Conservation (phyloP, 2,888 invertebrate genomes). For the Blera fallax region DNA sequence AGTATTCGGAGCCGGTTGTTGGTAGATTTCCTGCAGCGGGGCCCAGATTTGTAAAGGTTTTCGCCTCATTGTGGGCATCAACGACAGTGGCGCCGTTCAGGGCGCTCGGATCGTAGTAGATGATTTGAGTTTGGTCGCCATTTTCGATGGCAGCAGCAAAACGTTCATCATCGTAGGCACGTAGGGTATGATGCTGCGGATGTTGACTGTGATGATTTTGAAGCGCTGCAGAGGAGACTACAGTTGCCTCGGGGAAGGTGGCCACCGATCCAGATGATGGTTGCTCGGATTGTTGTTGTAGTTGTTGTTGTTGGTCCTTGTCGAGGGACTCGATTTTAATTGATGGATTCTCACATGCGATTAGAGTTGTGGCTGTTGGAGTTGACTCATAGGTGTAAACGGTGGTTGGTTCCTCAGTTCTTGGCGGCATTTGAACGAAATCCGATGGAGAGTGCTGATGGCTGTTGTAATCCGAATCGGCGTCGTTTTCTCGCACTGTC, state of each 20-base stretch:
- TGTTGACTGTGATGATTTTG: slow-evolving; percentile 69
- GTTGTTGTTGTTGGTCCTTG: slow-evolving; percentile 76
- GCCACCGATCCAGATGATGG: slow-evolving; percentile 37
- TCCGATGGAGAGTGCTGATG: slow-evolving; percentile 78
- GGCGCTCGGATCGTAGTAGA: slow-evolving; percentile 76
- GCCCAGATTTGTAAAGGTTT: slow-evolving; percentile 81
- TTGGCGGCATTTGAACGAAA: slow-evolving; percentile 79
- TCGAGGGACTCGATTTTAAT: slow-evolving; percentile 80
- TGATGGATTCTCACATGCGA: slow-evolving; percentile 77
- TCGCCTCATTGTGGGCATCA: slow-evolving; percentile 78
- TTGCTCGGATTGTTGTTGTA: slow-evolving; percentile 74
- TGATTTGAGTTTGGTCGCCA: slow-evolving; percentile 73
- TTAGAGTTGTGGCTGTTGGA: slow-evolving; percentile 73
- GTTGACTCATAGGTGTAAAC: slow-evolving; percentile 76
- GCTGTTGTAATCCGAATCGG: slow-evolving; percentile 76
- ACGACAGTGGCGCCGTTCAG: slow-evolving; percentile 73
- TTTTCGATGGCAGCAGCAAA: slow-evolving; percentile 74
- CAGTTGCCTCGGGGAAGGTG: slow-evolving; percentile 75
- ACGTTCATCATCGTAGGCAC: slow-evolving; percentile 75
- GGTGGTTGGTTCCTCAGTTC: slow-evolving; percentile 76
- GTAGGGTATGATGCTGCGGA: slow-evolving; percentile 61
- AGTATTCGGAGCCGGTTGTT: slow-evolving; percentile 72
- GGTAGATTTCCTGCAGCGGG: slow-evolving; percentile 70
- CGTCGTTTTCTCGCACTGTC: slow-evolving; percentile 75
- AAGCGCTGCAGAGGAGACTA: slow-evolving; percentile 76